Conservation (phyloP, 35 echinoderm and acorn worm species). For the Diadema setosum region DNA sequence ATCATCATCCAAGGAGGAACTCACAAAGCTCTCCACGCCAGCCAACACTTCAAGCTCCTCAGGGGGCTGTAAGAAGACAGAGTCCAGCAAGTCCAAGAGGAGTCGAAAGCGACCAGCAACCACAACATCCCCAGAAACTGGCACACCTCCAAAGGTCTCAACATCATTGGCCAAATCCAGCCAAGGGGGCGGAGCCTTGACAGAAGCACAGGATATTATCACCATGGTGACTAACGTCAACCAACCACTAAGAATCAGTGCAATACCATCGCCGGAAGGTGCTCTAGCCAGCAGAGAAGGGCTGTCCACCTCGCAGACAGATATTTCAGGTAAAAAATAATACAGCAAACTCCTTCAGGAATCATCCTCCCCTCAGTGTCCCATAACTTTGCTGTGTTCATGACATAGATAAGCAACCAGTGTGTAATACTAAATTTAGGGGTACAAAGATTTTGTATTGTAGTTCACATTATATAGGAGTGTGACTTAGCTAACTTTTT, state of each 20-base stretch:
- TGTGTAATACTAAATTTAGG: no score
- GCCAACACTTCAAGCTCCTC: neutral
- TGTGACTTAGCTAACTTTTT: no score
- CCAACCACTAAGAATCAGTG: conserved; percentile 88
- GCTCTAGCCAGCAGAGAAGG: neutral
- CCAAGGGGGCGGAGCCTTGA: conserved; percentile 11
- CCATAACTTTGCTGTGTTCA: no score
- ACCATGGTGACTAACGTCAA: conserved; percentile 88
- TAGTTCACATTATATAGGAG: no score
- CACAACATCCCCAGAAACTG: neutral
- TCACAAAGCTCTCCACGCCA: neutral
- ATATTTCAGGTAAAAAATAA: neutral
- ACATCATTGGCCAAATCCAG: neutral
- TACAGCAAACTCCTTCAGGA: neutral
- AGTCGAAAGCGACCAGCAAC: conserved; percentile 9
- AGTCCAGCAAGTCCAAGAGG: neutral
- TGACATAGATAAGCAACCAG: no score
- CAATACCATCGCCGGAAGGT: conserved; percentile 95
- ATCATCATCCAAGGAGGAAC: neutral
- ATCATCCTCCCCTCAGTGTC: no score
- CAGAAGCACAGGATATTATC: conserved; percentile 64
- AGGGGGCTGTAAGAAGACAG: neutral
- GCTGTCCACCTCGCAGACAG: neutral
- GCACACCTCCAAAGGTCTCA: neutral
- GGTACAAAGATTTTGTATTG: no score